phyloP scores from a whole-genome alignment of 2,888 invertebrate genomes.

The Drosophila limbata region DNA sequence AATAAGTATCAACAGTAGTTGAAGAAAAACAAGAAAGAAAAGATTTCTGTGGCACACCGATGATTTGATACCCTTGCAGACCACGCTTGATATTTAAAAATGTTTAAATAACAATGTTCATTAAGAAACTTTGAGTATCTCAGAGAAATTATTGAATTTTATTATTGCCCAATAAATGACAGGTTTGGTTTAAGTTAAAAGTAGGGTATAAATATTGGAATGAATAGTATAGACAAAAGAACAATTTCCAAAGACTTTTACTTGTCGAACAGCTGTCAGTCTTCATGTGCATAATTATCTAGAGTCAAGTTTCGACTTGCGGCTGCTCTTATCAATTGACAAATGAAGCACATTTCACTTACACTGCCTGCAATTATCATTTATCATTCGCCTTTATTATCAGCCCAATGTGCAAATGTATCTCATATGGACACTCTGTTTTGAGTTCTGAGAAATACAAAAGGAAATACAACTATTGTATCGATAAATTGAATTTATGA shows the following conservation, averaged over 20 bases:
- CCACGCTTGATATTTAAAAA: neutral
- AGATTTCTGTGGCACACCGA: neutral
- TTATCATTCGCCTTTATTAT: slow-evolving; percentile 42
- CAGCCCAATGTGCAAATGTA: slow-evolving; percentile 32
- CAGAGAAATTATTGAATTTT: no score
- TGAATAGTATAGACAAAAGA: slow-evolving; percentile 19
- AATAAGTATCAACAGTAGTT: slow-evolving; percentile 20
- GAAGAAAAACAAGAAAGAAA: slow-evolving; percentile 9
- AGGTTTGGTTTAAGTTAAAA: no score
- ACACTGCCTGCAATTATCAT: slow-evolving; percentile 41
- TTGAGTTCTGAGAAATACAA: slow-evolving; percentile 4
- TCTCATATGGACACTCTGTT: slow-evolving; percentile 6
- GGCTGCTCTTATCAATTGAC: slow-evolving; percentile 50
- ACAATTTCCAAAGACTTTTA: slow-evolving; percentile 18
- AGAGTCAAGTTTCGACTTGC: slow-evolving; percentile 6
- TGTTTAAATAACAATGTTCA: neutral
- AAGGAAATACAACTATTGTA: neutral
- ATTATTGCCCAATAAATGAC: no score
- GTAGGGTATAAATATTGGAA: neutral
- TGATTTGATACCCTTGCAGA: neutral
- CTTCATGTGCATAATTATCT: slow-evolving; percentile 41
- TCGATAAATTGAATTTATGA: slow-evolving; percentile 15
- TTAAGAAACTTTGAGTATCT: neutral
- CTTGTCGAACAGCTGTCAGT: slow-evolving; percentile 21
- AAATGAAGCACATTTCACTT: slow-evolving; percentile 38